These are phyloP conservation scores for Muscina levida DNA, from an alignment of 2,888 invertebrate species.

Conservation along the genomic window DNA sequence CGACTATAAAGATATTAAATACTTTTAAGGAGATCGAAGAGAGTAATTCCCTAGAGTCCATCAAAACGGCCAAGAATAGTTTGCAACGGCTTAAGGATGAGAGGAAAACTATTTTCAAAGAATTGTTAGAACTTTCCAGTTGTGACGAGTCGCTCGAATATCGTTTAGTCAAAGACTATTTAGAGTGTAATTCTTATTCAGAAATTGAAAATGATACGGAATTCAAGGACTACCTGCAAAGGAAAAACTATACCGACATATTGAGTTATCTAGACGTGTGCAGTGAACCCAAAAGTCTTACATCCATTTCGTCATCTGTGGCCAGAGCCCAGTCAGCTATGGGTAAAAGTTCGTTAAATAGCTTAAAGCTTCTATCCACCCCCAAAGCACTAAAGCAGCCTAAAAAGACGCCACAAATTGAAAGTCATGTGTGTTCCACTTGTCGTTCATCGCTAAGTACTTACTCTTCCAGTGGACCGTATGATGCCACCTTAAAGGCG, in stretches of 20 bases:
- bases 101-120: slow-evolving; percentile 75
- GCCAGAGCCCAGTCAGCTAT: slow-evolving; percentile 75
- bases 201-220: slow-evolving; percentile 78
- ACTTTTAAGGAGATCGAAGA: slow-evolving; percentile 73
- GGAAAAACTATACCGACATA: slow-evolving; percentile 78
- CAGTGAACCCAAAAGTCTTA: slow-evolving; percentile 71
- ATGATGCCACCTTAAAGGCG: slow-evolving; percentile 49
- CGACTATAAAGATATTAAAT: slow-evolving; percentile 74
- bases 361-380: slow-evolving; percentile 72
- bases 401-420: slow-evolving; percentile 67
- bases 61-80: slow-evolving; percentile 70
- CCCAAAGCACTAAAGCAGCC: slow-evolving; percentile 73
- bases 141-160: slow-evolving; percentile 78
- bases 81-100: slow-evolving; percentile 73
- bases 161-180: slow-evolving; percentile 77
- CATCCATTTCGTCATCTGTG: slow-evolving; percentile 72
- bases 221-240: slow-evolving; percentile 77
- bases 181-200: slow-evolving; percentile 79
- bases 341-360: slow-evolving; percentile 73
- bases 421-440: slow-evolving; percentile 69
- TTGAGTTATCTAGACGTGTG: slow-evolving; percentile 76
- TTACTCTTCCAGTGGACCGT: slow-evolving; percentile 8
- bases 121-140: slow-evolving; percentile 76
- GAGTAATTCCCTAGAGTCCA: slow-evolving; percentile 54
- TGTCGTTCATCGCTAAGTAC: slow-evolving; percentile 67